A percentile compares a stretch with the other conserved stretches of the same genome.
Conservation (phyloP, 1,140 invertebrate genomes). For the Popillia japonica region DNA sequence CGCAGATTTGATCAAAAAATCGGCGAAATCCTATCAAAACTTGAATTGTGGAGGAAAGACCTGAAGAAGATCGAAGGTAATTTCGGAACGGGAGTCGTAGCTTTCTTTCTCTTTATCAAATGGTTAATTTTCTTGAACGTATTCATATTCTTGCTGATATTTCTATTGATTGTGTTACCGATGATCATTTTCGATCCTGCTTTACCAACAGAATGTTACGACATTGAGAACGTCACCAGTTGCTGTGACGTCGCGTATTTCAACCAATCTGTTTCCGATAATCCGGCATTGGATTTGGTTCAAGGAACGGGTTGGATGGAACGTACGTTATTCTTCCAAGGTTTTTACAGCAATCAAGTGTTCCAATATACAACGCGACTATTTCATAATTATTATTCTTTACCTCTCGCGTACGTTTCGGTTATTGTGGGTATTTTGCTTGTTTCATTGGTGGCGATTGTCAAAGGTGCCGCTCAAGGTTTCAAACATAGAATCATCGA, state of each 20-base stretch:
- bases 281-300: conserved; percentile 66
- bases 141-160: conserved; percentile 69
- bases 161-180: conserved; percentile 75
- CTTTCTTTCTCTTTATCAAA: conserved; percentile 82
- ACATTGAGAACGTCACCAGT: conserved; percentile 47
- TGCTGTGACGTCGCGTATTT: conserved; percentile 69
- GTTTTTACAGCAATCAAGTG: conserved; percentile 73
- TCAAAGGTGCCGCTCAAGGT: conserved; percentile 73
- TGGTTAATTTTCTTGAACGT: conserved; percentile 83
- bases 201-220: conserved; percentile 43
- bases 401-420: conserved; percentile 78
- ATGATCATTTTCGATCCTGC: conserved; percentile 63
- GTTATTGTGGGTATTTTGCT: conserved; percentile 71
- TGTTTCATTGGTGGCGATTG: conserved; percentile 74
- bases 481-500: conserved; percentile 78
- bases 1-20: conserved; percentile 67
- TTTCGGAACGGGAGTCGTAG: conserved; percentile 81
- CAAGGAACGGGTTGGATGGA: conserved; percentile 81
- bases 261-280: conserved; percentile 61
- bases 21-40: conserved; percentile 71
- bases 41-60: conserved; percentile 76
- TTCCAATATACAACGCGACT: conserved; percentile 60
- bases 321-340: conserved; percentile 79
- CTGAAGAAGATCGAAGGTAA: conserved; percentile 80
- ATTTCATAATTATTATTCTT: conserved; percentile 68